Percentiles rank a stretch among this genome's conserved stretches.
Conservation (phyloP, 2,113 vertebrate genomes). For the Solea solea region DNA sequence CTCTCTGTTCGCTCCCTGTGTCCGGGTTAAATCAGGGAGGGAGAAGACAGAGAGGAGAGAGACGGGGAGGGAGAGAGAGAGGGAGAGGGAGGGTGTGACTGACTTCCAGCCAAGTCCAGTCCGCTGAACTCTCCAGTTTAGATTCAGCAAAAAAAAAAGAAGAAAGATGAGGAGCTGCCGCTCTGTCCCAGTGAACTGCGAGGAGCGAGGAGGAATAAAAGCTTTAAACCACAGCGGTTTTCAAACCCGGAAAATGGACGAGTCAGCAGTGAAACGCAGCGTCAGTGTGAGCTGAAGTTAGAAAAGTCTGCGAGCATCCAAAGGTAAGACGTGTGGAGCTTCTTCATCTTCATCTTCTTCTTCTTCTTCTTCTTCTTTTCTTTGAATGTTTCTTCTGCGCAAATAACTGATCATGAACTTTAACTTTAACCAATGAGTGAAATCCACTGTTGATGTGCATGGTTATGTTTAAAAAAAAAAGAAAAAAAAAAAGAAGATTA, state of each 20-base stretch:
- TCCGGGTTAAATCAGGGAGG: slow-evolving; percentile 6
- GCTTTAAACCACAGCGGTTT: neutral
- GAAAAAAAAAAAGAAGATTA: no score
- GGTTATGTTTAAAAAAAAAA: no score
- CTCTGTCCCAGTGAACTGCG: neutral
- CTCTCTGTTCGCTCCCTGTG: neutral
- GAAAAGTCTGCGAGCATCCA: slow-evolving; percentile 14
- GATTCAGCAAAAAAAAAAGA: slow-evolving; percentile 3
- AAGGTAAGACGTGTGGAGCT: slow-evolving; percentile 11
- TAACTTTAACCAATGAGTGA: no score
- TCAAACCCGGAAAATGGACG: neutral
- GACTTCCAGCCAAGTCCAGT: slow-evolving; percentile 48
- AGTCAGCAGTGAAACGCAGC: slow-evolving; percentile 16
- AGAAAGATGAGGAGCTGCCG: slow-evolving; percentile 52
- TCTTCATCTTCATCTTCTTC: neutral
- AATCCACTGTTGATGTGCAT: no score
- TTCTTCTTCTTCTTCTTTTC: no score
- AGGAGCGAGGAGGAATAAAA: neutral
- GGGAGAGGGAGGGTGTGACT: slow-evolving; percentile 47
- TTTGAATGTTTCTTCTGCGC: no score
- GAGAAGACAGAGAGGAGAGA: slow-evolving; percentile 3
- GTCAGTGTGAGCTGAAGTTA: neutral
- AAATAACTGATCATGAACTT: no score
- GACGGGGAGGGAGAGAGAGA: no score
- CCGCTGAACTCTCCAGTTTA: slow-evolving; percentile 30